Percentiles rank a stretch among this genome's conserved stretches.
Evolutionary conservation across 2,888 invertebrate species (phyloP).

Genomic region (Aquatica leii): DNA sequence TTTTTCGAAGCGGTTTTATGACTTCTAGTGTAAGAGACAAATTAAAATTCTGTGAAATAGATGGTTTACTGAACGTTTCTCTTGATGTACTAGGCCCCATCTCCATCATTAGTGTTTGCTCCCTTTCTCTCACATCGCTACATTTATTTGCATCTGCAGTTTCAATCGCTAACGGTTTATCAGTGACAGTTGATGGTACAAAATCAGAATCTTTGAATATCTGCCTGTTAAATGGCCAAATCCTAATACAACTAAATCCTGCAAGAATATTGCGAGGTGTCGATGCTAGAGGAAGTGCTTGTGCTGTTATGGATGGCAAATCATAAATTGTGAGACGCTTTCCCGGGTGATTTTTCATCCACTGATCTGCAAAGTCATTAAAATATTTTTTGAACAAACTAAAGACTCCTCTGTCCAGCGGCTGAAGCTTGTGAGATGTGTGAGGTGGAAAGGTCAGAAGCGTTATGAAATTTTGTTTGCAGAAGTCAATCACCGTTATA

Average conservation of each 20-base stretch:
- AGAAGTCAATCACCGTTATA: slow-evolving; percentile 41
- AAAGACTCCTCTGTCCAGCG: slow-evolving; percentile 40
- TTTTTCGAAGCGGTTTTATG: not conserved
- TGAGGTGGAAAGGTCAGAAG: slow-evolving; percentile 20
- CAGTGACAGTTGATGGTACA: slow-evolving; percentile 15
- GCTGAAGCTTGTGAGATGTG: slow-evolving; percentile 38
- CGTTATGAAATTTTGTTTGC: slow-evolving; percentile 1
- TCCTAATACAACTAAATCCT: slow-evolving; percentile 7
- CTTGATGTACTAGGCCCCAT: not conserved
- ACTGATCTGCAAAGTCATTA: slow-evolving; percentile 27
- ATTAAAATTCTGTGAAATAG: not conserved
- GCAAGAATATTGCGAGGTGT: slow-evolving; percentile 18
- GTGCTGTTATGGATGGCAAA: slow-evolving; percentile 29
- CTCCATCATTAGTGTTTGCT: not conserved
- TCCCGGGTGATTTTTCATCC: slow-evolving; percentile 39
- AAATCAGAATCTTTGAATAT: slow-evolving; percentile 22
- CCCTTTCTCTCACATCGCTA: not conserved
- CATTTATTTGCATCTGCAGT: too few species aligned
- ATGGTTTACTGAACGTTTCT: not conserved
- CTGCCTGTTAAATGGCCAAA: slow-evolving; percentile 7
- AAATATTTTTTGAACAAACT: slow-evolving; percentile 14
- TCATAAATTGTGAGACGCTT: slow-evolving; percentile 39
- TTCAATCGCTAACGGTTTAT: too few species aligned
- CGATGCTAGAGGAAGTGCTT: slow-evolving; percentile 14
- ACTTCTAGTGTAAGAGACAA: not conserved